These are phyloP conservation scores for Chloroceryle inda DNA, from an alignment of 2,797 vertebrate genomes.

Conservation along the genomic window DNA sequence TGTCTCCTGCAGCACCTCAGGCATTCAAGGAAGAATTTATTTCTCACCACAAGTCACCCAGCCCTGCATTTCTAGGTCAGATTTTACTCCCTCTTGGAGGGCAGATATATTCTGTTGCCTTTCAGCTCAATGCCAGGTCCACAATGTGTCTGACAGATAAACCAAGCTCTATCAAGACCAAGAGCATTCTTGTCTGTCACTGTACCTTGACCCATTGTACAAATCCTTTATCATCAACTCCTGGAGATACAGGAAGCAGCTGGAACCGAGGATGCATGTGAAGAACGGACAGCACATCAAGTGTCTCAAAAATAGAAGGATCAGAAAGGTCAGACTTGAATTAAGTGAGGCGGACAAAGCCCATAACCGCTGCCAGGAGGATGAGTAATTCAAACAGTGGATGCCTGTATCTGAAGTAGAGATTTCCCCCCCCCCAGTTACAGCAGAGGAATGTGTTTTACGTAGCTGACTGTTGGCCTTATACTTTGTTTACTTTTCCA, in stretches of 20 bases:
- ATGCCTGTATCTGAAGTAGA: not conserved
- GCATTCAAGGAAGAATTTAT: not conserved
- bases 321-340: not conserved
- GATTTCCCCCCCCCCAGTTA: not conserved
- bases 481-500: slow-evolving; percentile 16
- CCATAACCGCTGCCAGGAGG: not conserved
- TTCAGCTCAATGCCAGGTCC: not conserved
- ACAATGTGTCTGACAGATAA: not conserved
- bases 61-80: not conserved
- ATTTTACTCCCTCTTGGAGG: not conserved
- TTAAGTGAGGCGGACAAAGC: not conserved
- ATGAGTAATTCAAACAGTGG: not conserved
- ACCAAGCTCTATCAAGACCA: not conserved
- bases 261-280: not conserved
- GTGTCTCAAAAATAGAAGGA: not conserved
- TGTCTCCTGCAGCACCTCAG: not conserved
- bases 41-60: not conserved
- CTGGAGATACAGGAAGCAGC: not conserved
- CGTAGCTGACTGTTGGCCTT: not conserved
- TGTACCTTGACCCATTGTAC: not conserved
- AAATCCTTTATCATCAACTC: not conserved
- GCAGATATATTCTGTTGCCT: not conserved
- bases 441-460: slow-evolving; percentile 7
- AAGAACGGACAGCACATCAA: not conserved
- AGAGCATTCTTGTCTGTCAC: not conserved